phyloP scores from a whole-genome alignment of 2,113 vertebrate genomes.

The Plecturocebus donacophilus region DNA sequence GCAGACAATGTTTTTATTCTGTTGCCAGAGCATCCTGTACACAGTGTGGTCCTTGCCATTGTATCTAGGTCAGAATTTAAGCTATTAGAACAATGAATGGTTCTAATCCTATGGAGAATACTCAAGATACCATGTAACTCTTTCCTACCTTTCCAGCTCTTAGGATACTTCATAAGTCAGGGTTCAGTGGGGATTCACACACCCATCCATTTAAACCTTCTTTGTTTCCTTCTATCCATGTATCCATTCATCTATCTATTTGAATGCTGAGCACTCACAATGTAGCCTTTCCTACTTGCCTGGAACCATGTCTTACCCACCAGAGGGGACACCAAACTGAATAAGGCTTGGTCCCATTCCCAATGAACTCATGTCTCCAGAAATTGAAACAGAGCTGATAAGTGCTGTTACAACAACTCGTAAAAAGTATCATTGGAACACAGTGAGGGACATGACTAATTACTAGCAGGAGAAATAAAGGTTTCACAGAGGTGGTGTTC shows the following conservation, averaged over 20 bases:
- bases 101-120: background rate
- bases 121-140: background rate
- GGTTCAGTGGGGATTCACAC: background rate
- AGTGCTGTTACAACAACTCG: background rate
- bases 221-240: background rate
- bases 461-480: conserved; percentile 16
- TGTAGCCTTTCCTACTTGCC: background rate
- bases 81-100: conserved; percentile 30
- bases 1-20: conserved; percentile 65
- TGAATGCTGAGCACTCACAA: background rate
- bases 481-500: background rate
- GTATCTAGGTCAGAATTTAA: conserved; percentile 11
- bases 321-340: background rate
- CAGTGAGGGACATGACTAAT: background rate
- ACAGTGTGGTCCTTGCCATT: conserved; percentile 12
- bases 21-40: conserved; percentile 51
- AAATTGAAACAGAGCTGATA: background rate
- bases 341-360: background rate
- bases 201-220: background rate
- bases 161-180: background rate
- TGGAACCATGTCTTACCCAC: background rate
- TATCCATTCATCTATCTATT: background rate
- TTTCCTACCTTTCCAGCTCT: background rate
- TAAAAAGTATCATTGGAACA: background rate
- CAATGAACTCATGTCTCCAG: background rate